Evolutionary conservation across 1,140 invertebrate species (phyloP), one percentile per base, ranked within the genome.

Genomic region (Homarus americanus): DNA sequence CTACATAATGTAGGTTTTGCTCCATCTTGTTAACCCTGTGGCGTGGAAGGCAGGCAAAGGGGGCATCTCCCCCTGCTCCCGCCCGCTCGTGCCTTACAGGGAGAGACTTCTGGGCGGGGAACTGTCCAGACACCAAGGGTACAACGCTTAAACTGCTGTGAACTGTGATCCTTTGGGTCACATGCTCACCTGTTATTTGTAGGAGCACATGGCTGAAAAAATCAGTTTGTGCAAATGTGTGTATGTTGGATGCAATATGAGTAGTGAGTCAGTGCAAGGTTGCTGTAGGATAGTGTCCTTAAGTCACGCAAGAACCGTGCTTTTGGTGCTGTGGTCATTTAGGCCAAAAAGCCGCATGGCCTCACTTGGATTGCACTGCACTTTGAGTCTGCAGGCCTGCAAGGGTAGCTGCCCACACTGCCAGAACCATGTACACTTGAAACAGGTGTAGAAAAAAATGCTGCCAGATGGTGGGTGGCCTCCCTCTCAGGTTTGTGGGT

Each of bases 11-110:
- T 90, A 73, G 87, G 87, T 76, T 83, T 82, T 90, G 82, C 82
- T 90, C 87, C 72, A 83, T 76, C 73, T 83, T 90, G 82, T 90
- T 90, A 90, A 90, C 87, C 87, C 87, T 90, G 87, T 90, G 87
- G 87, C 80, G 80, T 90, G 82, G 87, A 90, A 90, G 87, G 87
- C 87, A 90, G 87, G 87, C 87, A 90, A 90, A 90, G 87, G 87
- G 87, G 87, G 69, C 69, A 80, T 72, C 69, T 76, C 82, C 82
- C 80, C 76, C 80, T 75, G 80, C 80, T 72, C 79, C 82, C 87
- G 80, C 80, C 87, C 87, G 80, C 80, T 84, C 72, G 87, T 90
- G 87, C 87, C 87, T 90, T 90, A 90, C 87, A 90, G 87, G 87
- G 87, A 88, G 87, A 88, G 82, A 90, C 63, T 90, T 58, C 87